These are phyloP conservation scores for Lepilemur ruficaudatus DNA, from an alignment of 2,797 vertebrate species.

Conservation along the genomic window DNA sequence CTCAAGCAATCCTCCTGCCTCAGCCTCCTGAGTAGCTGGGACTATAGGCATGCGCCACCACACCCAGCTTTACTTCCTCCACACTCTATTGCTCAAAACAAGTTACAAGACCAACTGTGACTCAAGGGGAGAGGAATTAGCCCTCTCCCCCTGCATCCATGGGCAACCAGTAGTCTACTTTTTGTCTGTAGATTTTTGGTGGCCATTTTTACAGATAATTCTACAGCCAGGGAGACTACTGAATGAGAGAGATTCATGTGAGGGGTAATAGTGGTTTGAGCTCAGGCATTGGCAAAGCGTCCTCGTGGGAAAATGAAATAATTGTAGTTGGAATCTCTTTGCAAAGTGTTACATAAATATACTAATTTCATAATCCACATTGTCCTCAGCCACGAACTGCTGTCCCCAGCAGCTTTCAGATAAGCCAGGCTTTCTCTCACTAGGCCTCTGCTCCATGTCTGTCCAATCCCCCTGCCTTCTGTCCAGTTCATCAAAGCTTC, in stretches of 20 bases:
- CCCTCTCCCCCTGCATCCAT: background rate
- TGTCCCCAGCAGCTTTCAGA: conserved; percentile 60
- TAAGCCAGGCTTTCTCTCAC: conserved; percentile 58
- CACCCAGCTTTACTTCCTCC: background rate
- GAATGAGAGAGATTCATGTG: background rate
- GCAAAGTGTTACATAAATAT: conserved; percentile 55
- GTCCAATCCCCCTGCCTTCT: conserved; percentile 43
- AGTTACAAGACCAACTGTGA: background rate
- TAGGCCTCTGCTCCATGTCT: background rate
- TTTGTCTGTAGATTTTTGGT: background rate
- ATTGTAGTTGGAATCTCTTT: conserved; percentile 44
- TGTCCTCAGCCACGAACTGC: conserved; percentile 39
- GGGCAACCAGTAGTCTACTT: background rate
- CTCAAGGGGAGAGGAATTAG: conserved; percentile 4
- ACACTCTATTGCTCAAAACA: background rate
- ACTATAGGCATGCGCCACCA: background rate
- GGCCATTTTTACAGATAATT: background rate
- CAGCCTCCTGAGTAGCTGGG: background rate
- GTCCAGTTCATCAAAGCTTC: conserved; percentile 66
- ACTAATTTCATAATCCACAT: conserved; percentile 51
- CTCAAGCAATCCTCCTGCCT: background rate
- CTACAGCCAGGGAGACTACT: background rate
- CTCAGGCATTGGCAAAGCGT: background rate
- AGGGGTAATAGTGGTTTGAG: background rate
- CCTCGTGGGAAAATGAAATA: conserved; percentile 30